These are phyloP conservation scores for Phalera bucephala DNA, from an alignment of 2,888 invertebrate genomes.

Conservation along the genomic window DNA sequence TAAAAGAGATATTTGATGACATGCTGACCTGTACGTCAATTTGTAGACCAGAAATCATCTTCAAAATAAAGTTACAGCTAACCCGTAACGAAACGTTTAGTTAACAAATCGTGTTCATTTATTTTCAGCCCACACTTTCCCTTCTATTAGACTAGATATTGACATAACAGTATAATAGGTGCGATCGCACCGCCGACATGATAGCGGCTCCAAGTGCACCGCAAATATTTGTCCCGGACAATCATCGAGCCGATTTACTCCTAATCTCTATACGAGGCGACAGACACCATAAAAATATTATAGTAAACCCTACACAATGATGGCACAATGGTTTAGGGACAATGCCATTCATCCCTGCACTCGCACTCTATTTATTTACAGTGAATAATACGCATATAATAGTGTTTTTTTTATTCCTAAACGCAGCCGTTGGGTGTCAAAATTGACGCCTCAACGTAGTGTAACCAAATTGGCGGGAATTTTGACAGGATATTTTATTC, in stretches of 20 bases:
- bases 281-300: conserved; percentile 60
- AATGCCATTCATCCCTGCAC: conserved; percentile 59
- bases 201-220: conserved; percentile 36
- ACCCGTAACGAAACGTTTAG: no score
- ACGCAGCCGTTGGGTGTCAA: conserved; percentile 69
- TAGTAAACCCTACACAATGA: conserved; percentile 51
- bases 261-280: conserved; percentile 57
- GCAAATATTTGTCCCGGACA: conserved; percentile 72
- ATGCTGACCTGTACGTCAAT: no score
- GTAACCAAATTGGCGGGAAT: conserved; percentile 23
- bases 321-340: conserved; percentile 58
- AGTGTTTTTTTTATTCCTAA: conserved; percentile 52
- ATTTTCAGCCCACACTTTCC: no score
- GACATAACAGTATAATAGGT: conserved; percentile 46
- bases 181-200: conserved; percentile 50
- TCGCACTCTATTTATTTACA: conserved; percentile 72
- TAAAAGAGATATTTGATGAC: no score
- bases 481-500: conserved; percentile 15
- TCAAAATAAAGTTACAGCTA: no score
- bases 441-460: conserved; percentile 59
- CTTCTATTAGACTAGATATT: conserved; percentile 29
- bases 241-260: conserved; percentile 59
- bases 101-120: no score
- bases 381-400: conserved; percentile 77
- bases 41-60: no score